phyloP scores from a whole-genome alignment of 37 sponge, comb jelly and placozoan genomes.

The Haliclona indistincta region DNA sequence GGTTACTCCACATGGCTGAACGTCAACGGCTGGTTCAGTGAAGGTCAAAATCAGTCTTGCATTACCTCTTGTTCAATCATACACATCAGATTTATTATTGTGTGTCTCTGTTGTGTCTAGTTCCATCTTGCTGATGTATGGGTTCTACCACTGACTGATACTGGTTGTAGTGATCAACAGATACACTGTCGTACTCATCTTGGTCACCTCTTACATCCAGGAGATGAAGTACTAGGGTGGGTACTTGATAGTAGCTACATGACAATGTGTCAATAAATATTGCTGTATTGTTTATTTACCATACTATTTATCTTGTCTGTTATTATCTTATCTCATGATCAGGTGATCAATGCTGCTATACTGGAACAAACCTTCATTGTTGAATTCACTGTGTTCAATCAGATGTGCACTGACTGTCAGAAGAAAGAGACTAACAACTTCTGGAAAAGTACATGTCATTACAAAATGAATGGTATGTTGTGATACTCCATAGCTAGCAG shows the following conservation, averaged over 20 bases:
- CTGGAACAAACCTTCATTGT: slow-evolving; percentile 93
- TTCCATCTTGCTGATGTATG: slow-evolving; percentile 92
- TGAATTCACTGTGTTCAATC: slow-evolving; percentile 90
- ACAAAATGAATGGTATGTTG: too few species aligned
- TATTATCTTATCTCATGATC: too few species aligned
- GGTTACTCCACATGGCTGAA: too few species aligned
- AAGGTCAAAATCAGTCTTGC: too few species aligned
- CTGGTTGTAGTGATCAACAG: slow-evolving; percentile 83
- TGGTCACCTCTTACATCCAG: slow-evolving; percentile 84
- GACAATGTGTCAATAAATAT: neutral
- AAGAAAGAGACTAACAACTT: slow-evolving; percentile 83
- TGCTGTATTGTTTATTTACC: too few species aligned
- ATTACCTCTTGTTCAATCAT: too few species aligned
- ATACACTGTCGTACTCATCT: slow-evolving; percentile 90
- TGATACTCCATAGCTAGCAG: too few species aligned
- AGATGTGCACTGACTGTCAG: slow-evolving; percentile 97
- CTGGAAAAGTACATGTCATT: too few species aligned
- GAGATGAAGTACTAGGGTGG: slow-evolving; percentile 85
- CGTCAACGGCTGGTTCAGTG: too few species aligned
- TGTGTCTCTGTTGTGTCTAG: too few species aligned
- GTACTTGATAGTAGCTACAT: neutral
- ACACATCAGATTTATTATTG: too few species aligned
- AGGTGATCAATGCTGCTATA: slow-evolving; percentile 75
- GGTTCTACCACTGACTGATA: slow-evolving; percentile 69
- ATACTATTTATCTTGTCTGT: too few species aligned